Base-by-base conservation (phyloP, 2,888 invertebrate genomes). In the Drosophila melanocephala region DNA sequence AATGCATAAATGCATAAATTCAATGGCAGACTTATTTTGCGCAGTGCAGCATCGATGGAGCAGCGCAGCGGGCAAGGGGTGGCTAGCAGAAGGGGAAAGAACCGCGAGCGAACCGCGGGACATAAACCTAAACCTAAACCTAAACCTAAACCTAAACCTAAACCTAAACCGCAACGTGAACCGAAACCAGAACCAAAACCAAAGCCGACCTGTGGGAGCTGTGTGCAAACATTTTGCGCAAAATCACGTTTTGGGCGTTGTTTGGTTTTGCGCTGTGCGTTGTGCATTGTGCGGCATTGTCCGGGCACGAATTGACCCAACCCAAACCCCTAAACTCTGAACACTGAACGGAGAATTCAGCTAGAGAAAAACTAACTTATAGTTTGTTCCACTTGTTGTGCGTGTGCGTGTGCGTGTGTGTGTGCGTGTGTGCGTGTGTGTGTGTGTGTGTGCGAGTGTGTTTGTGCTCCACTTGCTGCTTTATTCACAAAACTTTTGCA, bases 221-320 rank as follows among this genome's bases (percentile, higher is more conserved):
- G 68, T 75, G 64, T 57, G 64, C 62, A 65, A 87, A 84, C 74
- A 83, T 87, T 83, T 81, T 70, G 86, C 72, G 83, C 32, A 89
- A 87, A 87, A 87, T 89, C 86, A 87, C 86, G 86, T 87, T 87
- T 81, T 74, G 83, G 83, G 86, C 88, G 86, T 88, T 89, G 83
- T 88, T 87, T 89, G 81, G 83, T 85, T 87, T 79, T 80, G 58
- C 72, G 84, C 71, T 86, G 80, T 77, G 72, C 70, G 55, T 55
- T 85, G 80, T 75, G 71, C 70, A 35, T 55, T 56, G 37, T 56
- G 55, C 55, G 19, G 56, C 35, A 26, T 56, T 56, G 35, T 56
- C 10, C 37, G 58, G 75, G 71, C 79, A 79, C 79, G 81, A 58
- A 42, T 58, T 42, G 44, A 79, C 72, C 75, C 75, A 65, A 68